Evolutionary conservation across 1,140 invertebrate species (phyloP), one percentile per base, ranked within the genome.

Genomic region (Anastrepha ludens): DNA sequence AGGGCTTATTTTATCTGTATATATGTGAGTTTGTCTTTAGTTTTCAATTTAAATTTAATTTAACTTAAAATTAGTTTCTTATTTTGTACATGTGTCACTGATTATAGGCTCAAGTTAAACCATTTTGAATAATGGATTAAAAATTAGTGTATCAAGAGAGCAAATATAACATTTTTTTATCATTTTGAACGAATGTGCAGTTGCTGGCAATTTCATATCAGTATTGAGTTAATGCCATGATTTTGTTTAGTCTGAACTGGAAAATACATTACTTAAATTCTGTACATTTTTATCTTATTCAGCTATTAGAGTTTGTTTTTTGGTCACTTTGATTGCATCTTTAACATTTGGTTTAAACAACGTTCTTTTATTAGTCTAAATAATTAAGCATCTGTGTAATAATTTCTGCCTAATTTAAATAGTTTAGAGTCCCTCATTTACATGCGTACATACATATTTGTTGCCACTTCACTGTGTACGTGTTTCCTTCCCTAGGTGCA

Each of bases 61-160:
- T 74, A 74, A 20, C 47, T 20, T 81, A 81, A 50, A 81, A 55
- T 81, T 81, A 81, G 50, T 44, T 81, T 81, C 17, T 9, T 50
- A 55, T 58, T 81, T 81, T 81, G 47, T 81, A 81, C 47, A 47
- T 50, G 47, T 81, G 41, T 13, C 47, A 11, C 74, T 29, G 44
- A 17, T 50, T 3, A 20, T 55, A 81, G 74, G n/a, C 55, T 55
- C 6, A 81, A 50, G 47, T 13, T 55, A 2, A 55, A 81, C 5
- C 20, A 17, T 17, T 47, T 44, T 3, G 44, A 74, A 47, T 74
- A 74, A 39, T 13, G 39, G 67, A 67, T 17, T 50, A 9, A 58
- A 55, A n/a, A 81, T 62, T 29, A 81, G 13, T 9, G n/a, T 2
- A 55, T 11, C 29, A 29, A 29, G 29, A 29, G 11, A 55, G 50